Evolutionary conservation across 2,797 vertebrate species (phyloP).

Genomic region (Streptopelia turtur): DNA sequence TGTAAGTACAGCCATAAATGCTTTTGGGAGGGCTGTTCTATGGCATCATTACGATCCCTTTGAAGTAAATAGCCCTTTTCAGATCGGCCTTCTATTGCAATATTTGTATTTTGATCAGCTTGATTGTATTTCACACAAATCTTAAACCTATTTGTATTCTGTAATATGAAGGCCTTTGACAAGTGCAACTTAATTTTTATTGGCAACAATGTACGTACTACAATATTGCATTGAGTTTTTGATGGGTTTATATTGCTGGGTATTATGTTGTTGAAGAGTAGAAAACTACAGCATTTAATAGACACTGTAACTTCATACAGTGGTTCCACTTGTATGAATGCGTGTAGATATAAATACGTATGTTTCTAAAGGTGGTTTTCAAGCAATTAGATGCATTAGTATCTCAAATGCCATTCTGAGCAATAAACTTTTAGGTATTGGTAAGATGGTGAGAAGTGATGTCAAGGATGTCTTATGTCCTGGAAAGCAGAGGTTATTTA

Average conservation of each 20-base stretch:
- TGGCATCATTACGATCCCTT: not conserved
- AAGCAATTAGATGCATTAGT: not conserved
- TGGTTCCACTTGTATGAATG: not conserved
- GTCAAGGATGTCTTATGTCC: not conserved
- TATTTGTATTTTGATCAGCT: not conserved
- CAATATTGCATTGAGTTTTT: not conserved
- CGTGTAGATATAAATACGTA: not conserved
- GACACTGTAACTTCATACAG: not conserved
- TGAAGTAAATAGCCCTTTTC: not conserved
- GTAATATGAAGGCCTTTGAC: not conserved
- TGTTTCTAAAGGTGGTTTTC: not conserved
- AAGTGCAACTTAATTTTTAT: not conserved
- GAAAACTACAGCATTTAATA: not conserved
- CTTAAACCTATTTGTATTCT: not conserved
- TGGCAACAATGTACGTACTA: not conserved
- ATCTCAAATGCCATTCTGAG: not conserved
- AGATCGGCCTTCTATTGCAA: not conserved
- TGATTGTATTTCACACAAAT: not conserved
- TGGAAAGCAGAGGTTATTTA: not conserved
- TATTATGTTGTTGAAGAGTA: not conserved
- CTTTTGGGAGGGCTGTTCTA: not conserved
- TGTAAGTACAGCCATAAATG: not conserved
- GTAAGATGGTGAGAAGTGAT: not conserved
- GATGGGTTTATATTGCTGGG: not conserved
- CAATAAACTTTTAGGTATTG: not conserved